Evolutionary conservation across 2,113 vertebrate species (phyloP).

Genomic region (Otis tarda): DNA sequence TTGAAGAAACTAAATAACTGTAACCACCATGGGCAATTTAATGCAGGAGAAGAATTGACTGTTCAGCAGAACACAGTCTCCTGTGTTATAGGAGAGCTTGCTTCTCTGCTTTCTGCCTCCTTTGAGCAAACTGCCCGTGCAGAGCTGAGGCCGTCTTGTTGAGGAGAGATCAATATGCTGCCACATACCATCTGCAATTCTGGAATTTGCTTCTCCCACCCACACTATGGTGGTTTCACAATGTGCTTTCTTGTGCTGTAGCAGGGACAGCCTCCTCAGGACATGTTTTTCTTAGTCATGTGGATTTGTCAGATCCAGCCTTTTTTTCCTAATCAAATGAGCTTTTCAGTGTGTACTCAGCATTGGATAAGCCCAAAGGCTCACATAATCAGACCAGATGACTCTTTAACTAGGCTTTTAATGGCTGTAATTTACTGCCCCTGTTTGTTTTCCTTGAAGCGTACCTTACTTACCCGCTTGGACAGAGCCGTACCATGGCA

Average conservation of each 20-base stretch:
- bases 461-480: background rate
- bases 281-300: constrained; percentile 49
- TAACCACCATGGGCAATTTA: rapidly evolving
- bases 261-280: constrained; percentile 29
- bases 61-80: background rate
- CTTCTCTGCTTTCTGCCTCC: background rate
- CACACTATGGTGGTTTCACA: constrained; percentile 29
- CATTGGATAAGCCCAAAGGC: background rate
- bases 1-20: background rate
- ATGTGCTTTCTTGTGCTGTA: constrained; percentile 41
- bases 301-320: constrained; percentile 19
- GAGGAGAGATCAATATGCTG: background rate
- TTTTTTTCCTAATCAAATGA: constrained; percentile 27
- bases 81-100: background rate
- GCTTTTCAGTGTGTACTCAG: constrained; percentile 12
- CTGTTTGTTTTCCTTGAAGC: background rate
- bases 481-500: background rate
- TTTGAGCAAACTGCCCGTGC: background rate
- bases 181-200: background rate
- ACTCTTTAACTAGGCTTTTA: background rate
- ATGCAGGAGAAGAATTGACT: background rate
- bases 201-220: constrained; percentile 47
- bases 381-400: background rate
- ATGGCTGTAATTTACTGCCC: background rate
- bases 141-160: background rate